Evolutionary conservation across 1,140 invertebrate species (phyloP).

Genomic region (Eriosoma lanigerum): DNA sequence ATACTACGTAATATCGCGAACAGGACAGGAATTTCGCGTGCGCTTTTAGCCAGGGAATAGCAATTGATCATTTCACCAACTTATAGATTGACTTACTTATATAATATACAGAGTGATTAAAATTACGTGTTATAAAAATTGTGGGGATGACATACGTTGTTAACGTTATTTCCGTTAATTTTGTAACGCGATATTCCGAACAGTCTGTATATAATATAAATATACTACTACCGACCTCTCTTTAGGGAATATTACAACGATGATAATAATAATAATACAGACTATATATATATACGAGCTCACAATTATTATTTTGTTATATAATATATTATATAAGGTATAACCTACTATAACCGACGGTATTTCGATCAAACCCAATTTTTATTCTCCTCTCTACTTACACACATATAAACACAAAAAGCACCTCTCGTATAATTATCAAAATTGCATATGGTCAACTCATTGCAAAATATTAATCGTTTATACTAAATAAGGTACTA

Average conservation of each 20-base stretch:
- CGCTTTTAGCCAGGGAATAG: neutral
- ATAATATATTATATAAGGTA: neutral
- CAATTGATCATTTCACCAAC: constrained; percentile 19
- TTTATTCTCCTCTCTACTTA: too few relatives aligned
- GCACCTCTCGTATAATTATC: neutral
- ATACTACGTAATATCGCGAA: too few relatives aligned
- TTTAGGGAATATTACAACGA: neutral
- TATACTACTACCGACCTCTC: neutral
- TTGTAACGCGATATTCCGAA: too few relatives aligned
- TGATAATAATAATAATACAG: neutral
- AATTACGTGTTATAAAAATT: too few relatives aligned
- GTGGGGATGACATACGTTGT: too few relatives aligned
- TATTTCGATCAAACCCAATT: constrained; percentile 12
- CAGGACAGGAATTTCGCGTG: neutral
- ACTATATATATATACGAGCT: neutral
- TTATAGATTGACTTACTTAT: too few relatives aligned
- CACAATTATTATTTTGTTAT: constrained; percentile 15
- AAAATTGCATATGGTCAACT: constrained; percentile 20
- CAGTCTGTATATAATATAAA: too few relatives aligned
- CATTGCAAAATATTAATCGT: too few relatives aligned
- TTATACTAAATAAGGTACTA: too few relatives aligned
- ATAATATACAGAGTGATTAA: too few relatives aligned
- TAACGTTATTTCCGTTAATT: too few relatives aligned
- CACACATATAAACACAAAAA: too few relatives aligned
- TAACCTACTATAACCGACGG: neutral